Conservation (phyloP, 2,888 invertebrate species). For the Fragum sueziense region DNA sequence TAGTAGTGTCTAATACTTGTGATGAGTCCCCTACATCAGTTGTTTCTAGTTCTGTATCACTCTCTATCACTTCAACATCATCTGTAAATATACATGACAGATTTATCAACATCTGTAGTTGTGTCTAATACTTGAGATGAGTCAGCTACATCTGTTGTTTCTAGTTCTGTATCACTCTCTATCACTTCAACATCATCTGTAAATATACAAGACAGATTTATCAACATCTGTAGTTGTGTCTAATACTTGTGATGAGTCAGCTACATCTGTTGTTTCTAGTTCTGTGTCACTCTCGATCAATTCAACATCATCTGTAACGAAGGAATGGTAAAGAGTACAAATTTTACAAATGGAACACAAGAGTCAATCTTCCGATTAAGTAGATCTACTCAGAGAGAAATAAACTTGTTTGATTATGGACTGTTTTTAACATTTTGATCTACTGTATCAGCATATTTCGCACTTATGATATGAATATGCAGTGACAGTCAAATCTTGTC, state of each 20-base stretch:
- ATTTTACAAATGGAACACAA: too few species aligned
- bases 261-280: conserved; percentile 7
- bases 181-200: conserved; percentile 46
- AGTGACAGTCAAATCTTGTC: too few species aligned
- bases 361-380: too few species aligned
- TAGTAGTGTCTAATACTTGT: neutral
- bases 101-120: too few species aligned
- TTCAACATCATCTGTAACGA: conserved; percentile 46
- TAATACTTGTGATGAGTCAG: neutral
- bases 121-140: neutral
- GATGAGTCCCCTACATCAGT: neutral
- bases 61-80: conserved; percentile 43
- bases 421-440: too few species aligned
- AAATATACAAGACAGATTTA: too few species aligned
- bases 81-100: too few species aligned
- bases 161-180: conserved; percentile 46
- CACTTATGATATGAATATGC: too few species aligned
- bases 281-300: conserved; percentile 46
- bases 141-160: neutral
- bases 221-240: neutral
- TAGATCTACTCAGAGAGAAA: too few species aligned
- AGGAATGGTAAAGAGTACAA: too few species aligned
- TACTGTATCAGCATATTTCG: too few species aligned
- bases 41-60: conserved; percentile 42
- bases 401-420: too few species aligned